These are phyloP conservation scores for Prolemur simus DNA, from an alignment of 2,113 vertebrate genomes.

Conservation along the genomic window DNA sequence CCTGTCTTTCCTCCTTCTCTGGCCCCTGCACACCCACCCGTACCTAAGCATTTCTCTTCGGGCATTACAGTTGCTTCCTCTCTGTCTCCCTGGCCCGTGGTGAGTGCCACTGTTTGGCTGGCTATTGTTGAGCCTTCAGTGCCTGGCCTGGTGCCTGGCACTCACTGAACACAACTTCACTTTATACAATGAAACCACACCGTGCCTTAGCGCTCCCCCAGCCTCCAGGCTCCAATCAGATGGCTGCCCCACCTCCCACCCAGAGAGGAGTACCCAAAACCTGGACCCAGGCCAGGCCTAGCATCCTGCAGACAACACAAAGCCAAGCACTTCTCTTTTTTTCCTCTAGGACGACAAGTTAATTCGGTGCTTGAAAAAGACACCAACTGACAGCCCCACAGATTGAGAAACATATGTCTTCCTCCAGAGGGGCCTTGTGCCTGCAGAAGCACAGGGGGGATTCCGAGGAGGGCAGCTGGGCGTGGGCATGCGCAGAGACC, in stretches of 20 bases:
- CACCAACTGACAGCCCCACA: background rate
- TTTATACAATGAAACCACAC: background rate
- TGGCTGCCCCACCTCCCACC: background rate
- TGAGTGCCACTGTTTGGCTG: background rate
- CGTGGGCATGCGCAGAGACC: background rate
- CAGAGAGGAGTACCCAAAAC: background rate
- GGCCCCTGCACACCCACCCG: rapidly evolving
- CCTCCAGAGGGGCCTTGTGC: background rate
- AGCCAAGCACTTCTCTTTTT: background rate
- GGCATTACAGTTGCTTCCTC: background rate
- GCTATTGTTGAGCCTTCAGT: background rate
- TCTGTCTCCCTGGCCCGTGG: background rate
- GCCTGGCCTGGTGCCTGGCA: background rate
- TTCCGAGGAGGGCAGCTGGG: background rate
- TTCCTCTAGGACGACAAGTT: background rate
- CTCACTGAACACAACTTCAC: background rate
- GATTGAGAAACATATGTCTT: background rate
- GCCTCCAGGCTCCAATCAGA: background rate
- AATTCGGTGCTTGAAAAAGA: constrained; percentile 41
- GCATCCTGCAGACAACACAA: background rate
- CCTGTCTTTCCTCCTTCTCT: background rate
- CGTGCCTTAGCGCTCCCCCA: background rate
- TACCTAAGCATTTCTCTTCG: background rate
- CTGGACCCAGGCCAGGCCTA: background rate
- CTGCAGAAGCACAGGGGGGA: background rate